phyloP scores from a whole-genome alignment of 2,113 vertebrate species.

The Macaca mulatta region DNA sequence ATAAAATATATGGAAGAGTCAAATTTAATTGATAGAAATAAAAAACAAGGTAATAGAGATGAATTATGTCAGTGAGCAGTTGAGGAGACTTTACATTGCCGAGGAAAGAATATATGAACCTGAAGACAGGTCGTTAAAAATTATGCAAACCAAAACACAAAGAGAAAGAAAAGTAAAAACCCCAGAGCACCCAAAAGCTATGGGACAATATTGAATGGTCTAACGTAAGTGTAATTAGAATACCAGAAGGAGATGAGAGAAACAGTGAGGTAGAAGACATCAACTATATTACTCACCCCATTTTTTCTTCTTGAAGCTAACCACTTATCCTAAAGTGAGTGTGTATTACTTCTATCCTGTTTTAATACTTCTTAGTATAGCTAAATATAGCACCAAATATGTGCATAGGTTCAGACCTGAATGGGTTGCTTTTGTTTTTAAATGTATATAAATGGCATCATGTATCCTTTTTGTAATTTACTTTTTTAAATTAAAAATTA shows the following conservation, averaged over 20 bases:
- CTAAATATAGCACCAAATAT: not conserved
- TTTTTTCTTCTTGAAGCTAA: not conserved
- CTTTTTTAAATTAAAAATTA: not conserved
- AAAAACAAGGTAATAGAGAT: not conserved
- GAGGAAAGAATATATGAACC: not conserved
- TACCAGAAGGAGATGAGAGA: not conserved
- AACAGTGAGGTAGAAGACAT: not conserved
- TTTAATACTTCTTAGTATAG: not conserved
- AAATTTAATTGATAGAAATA: not conserved
- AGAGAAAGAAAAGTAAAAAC: not conserved
- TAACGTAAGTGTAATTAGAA: not conserved
- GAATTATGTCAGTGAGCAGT: not conserved
- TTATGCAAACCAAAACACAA: not conserved
- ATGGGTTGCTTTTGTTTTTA: not conserved
- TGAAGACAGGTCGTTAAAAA: not conserved
- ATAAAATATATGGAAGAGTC: not conserved
- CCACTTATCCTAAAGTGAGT: not conserved
- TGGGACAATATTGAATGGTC: not conserved
- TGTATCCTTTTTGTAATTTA: not conserved
- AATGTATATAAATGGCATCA: not conserved
- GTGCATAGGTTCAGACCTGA: no score
- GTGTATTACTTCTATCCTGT: no score
- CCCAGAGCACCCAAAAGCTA: not conserved
- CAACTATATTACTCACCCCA: not conserved
- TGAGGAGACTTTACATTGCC: not conserved